A percentile compares a stretch with the other conserved stretches of the same genome.
Conservation (phyloP, 1,140 invertebrate genomes). For the Andricus grossulariae region DNA sequence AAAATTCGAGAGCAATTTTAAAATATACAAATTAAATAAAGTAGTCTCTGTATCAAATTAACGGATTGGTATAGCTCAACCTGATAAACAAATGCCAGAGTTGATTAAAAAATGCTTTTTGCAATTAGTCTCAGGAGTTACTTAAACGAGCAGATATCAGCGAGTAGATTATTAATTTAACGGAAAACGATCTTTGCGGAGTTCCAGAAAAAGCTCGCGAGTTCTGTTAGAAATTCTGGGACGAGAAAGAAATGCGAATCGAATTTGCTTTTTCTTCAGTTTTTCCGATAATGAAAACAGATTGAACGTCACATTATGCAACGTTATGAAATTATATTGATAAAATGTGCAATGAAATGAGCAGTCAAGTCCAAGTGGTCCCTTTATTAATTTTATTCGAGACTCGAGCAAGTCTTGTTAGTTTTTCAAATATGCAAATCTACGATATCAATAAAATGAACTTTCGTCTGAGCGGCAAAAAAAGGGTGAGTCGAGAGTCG, state of each 20-base stretch:
- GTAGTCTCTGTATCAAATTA: too few relatives aligned
- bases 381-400: constrained; percentile 26
- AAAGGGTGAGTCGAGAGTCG: too few relatives aligned
- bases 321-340: constrained; percentile 19
- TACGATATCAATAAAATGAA: background rate
- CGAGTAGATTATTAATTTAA: background rate
- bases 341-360: constrained; percentile 26
- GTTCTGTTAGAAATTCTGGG: background rate
- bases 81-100: too few relatives aligned
- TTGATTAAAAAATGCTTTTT: too few relatives aligned
- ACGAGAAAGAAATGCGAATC: background rate
- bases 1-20: too few relatives aligned
- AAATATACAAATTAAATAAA: too few relatives aligned
- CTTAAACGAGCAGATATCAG: background rate
- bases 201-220: background rate
- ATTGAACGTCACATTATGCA: constrained; percentile 22
- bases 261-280: background rate
- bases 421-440: background rate
- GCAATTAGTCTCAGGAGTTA: background rate
- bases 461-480: background rate
- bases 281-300: background rate
- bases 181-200: background rate
- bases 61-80: too few relatives aligned
- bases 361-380: background rate
- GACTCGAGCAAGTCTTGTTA: background rate